Evolutionary conservation across 2,888 invertebrate species (phyloP), one percentile per base, ranked within the genome.

Genomic region (Dasysyrphus albostriatus): DNA sequence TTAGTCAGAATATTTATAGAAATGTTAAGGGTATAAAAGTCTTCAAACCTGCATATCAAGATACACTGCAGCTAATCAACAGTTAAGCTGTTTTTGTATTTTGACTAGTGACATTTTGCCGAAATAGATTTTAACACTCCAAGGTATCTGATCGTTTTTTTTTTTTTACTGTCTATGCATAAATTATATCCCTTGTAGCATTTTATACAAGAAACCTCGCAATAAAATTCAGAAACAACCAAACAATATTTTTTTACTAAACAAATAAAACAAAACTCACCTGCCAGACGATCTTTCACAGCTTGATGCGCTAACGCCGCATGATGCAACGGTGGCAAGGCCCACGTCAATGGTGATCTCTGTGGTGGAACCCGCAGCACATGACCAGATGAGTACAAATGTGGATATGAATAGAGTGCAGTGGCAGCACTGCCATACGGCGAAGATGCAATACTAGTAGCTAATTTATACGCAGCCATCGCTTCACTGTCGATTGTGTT

Each of bases 361-460:
- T 98, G 98, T 78, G 97, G 97, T 67, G 97, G 97, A 88, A 97
- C 97, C 90, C 96, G 94, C 89, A 97, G 95, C 63, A 97, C 98
- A 89, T 96, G 96, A 77, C 94, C 95, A 77, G 92, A 89, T 92
- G 91, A 94, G 93, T 93, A 93, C 3, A 93, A 88, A 89, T 93
- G 93, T 87, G 93, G 93, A 90, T 93, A 92, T 59, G 92, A 90
- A 88, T 93, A 93, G 73, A 93, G 90, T 44, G 92, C 93, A 47
- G 92, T 91, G 51, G 90, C 89, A 78, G 92, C 91, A 78, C 90
- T 90, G 51, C 91, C 91, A 83, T 93, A 93, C 44, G 92, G 91
- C 54, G 92, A 91, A 83, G 92, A 90, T 78, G 92, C 93, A 88
- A 92, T 91, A 89, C 92, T 93, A 74, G 92, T 91, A 83, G 91